phyloP scores from a whole-genome alignment of 2,113 vertebrate genomes.

The Hyaena hyaena region DNA sequence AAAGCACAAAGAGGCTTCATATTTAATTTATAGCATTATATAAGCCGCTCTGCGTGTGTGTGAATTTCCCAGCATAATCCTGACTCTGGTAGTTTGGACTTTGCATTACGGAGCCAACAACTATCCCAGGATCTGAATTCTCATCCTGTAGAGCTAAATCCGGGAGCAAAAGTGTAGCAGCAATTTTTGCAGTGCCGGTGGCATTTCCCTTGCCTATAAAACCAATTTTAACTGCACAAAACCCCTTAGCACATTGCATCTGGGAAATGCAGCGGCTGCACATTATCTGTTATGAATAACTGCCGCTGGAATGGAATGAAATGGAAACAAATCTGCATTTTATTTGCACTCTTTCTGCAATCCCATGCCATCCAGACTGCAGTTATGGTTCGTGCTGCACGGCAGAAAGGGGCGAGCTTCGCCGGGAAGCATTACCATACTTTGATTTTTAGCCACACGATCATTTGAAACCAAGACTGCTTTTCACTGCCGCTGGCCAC shows the following conservation, averaged over 20 bases:
- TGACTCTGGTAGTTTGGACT: conserved; percentile 74
- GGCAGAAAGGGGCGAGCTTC: conserved; percentile 65
- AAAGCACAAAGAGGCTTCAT: conserved; percentile 72
- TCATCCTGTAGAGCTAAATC: conserved; percentile 68
- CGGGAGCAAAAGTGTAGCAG: conserved; percentile 69
- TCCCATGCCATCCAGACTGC: conserved; percentile 81
- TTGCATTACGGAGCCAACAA: conserved; percentile 75
- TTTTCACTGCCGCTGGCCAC: conserved; percentile 72
- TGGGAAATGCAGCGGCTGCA: conserved; percentile 80
- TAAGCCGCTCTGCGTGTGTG: conserved; percentile 26
- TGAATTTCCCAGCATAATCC: conserved; percentile 57
- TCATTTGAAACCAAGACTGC: conserved; percentile 73
- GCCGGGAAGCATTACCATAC: conserved; percentile 70
- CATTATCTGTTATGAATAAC: conserved; percentile 86
- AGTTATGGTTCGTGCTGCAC: conserved; percentile 63
- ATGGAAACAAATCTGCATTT: conserved; percentile 87
- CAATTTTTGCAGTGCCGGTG: conserved; percentile 82
- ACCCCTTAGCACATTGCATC: conserved; percentile 81
- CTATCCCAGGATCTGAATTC: conserved; percentile 78
- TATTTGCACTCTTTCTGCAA: conserved; percentile 83
- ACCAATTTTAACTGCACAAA: conserved; percentile 85
- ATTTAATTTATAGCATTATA: conserved; percentile 69
- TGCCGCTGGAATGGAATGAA: conserved; percentile 84
- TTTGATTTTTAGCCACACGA: conserved; percentile 71
- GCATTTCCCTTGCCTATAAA: conserved; percentile 84